phyloP scores from a whole-genome alignment of 1,140 invertebrate species.

The Charaxes varanes region DNA sequence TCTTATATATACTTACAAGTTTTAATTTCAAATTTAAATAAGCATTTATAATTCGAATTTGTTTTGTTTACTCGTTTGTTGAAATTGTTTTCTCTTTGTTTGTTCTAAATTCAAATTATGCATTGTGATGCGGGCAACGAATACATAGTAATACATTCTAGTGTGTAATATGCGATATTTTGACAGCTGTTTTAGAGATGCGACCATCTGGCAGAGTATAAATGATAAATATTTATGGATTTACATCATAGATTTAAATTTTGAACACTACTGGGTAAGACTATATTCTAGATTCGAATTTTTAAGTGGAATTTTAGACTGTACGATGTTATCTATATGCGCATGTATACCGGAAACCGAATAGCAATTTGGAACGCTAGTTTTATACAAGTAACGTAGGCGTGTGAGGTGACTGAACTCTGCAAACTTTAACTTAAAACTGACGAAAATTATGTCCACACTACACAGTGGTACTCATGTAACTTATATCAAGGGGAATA shows the following conservation, averaged over 20 bases:
- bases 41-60: not conserved
- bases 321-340: conserved; percentile 23
- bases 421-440: not conserved
- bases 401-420: conserved; percentile 42
- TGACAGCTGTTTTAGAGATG: conserved; percentile 4
- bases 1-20: too few species aligned
- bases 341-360: conserved; percentile 31
- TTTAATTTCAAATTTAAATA: too few species aligned
- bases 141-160: not conserved
- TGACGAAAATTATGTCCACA: not conserved
- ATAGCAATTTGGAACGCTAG: conserved; percentile 42
- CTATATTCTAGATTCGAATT: conserved; percentile 5
- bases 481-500: too few species aligned
- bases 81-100: too few species aligned
- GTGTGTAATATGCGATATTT: too few species aligned
- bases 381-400: conserved; percentile 45
- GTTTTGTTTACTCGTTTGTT: not conserved
- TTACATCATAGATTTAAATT: conserved; percentile 11
- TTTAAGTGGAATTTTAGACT: conserved; percentile 3
- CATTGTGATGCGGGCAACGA: too few species aligned
- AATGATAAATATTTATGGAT: conserved; percentile 1
- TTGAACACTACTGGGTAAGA: not conserved
- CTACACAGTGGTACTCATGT: too few species aligned
- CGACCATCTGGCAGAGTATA: conserved; percentile 2
- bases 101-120: too few species aligned